Base-by-base conservation (phyloP, 2,888 invertebrate species). In the Ceramica pisi region DNA sequence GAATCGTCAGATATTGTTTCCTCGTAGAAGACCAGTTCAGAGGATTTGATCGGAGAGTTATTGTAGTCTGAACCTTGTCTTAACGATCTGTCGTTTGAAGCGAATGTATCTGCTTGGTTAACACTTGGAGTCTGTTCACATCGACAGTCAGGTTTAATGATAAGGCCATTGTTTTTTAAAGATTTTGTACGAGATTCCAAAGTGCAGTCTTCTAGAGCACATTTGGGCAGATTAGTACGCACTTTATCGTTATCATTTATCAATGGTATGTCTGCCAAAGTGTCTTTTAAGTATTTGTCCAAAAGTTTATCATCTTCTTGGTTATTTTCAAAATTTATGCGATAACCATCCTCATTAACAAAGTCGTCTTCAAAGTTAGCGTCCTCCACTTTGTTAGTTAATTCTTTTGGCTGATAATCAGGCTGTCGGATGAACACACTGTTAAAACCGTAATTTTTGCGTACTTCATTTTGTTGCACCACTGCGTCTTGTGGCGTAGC, bases 121-220 rank as follows among this genome's bases (percentile, higher is more conserved):
- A 61, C 23, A 46, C 74, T 75, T 31, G 65, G 23, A 35, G 44
- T 35, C 35, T 26, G 46, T 23, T 67, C 73, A 70, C 89, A 89
- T 66, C 77, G 80, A 75, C 90, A 89, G 16, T 83, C 78, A 12
- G 80, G 62, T 46, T 76, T 81, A 12, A 66, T n/a, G 0, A 65
- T 46, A 35, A 66, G 10, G 1, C 63, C 67, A 2, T 31, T 44
- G 12, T 38, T 70, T 53, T 48, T 55, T 5, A 48, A 10, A 50
- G 8, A 6, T 21, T 48, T 55, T 66, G 60, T 75, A 23, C 60
- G 23, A 51, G 55, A 19, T 60, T 72, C 67, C 71, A 55, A 46
- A 62, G 75, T 23, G 71, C 89, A 90, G 12, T 87, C 80, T 55
- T 70, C 72, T 57, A 82, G 63, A 65, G 67, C 76, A 76, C 88